phyloP scores from a whole-genome alignment of 2,113 vertebrate species.

The Ciconia maguari region DNA sequence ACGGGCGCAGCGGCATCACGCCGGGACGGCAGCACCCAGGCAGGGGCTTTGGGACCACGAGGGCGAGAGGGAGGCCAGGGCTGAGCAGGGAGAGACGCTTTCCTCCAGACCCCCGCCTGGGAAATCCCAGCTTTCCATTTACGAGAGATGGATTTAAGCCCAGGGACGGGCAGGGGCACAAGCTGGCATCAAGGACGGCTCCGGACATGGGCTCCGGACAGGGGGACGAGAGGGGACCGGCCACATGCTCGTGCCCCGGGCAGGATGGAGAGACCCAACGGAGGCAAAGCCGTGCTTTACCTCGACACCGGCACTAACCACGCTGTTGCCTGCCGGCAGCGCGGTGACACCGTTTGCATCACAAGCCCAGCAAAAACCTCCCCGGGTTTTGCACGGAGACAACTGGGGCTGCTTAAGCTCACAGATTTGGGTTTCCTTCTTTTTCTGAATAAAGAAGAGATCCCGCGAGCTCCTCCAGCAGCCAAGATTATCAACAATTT shows the following conservation, averaged over 20 bases:
- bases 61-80: fast-evolving
- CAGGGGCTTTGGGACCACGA: fast-evolving
- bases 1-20: fast-evolving
- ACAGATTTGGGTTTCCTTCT: neutral
- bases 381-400: neutral
- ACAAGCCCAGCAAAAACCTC: neutral
- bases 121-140: neutral
- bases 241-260: fast-evolving
- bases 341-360: fast-evolving
- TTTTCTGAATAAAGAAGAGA: neutral
- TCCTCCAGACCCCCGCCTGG: neutral
- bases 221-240: neutral
- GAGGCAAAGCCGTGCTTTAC: neutral
- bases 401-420: neutral
- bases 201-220: fast-evolving
- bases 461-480: neutral
- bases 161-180: fast-evolving
- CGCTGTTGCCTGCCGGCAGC: neutral
- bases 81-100: too few species aligned
- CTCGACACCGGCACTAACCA: neutral
- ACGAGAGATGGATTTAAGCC: neutral
- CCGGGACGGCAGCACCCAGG: neutral
- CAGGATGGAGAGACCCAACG: too few species aligned
- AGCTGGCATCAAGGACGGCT: fast-evolving
- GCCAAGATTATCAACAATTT: neutral